Evolutionary conservation across 2,113 vertebrate genomes (phyloP), one percentile per base, ranked within the genome.

Genomic region (Odontesthes bonariensis): DNA sequence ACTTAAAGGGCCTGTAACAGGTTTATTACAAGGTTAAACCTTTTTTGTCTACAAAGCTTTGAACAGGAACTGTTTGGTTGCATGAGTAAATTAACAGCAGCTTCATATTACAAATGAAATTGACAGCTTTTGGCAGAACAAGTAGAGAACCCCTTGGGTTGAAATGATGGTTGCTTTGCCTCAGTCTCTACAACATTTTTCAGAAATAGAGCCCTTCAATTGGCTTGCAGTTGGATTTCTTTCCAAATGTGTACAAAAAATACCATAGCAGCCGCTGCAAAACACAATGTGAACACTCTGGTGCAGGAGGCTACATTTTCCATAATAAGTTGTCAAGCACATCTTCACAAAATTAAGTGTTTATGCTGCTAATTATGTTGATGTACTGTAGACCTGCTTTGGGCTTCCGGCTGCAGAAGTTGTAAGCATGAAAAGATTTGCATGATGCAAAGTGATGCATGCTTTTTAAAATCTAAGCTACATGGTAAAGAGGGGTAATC

Each of bases 101-200:
- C 23, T 6, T 0, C 19, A 12, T 78, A 38, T 70, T 70, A 54
- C 40, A 59, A 66, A 27, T 62, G 59, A 46, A 46, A 56, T 13
- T 71, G 67, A 52, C 71, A 38, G 33, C 38, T 62, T 31, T 60
- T 11, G 33, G 16, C 61, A 71, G 23, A 53, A 35, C 42, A 49
- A 42, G 58, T 52, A n/a, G 53, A 55, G 27, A 27, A 27, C 22
- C 20, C 47, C 62, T 1, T 54, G 38, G 58, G 58, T 72, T 55
- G 40, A 69, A 64, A 49, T 59, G 76, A 73, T 35, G 20, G 22
- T 46, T 6, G 1, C 49, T 66, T 42, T 65, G 35, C 53, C 27
- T 69, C 33, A 20, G 22, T 63, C 33, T 47, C 13, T 22, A 53
- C 58, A 60, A 31, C 57, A 55, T 42, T 58, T 49, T 35, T 32